A percentile compares a stretch with the other conserved stretches of the same genome.
These are phyloP conservation scores for Drosophila punjabiensis DNA, from an alignment of 1,140 invertebrate species.

Conservation along the genomic window DNA sequence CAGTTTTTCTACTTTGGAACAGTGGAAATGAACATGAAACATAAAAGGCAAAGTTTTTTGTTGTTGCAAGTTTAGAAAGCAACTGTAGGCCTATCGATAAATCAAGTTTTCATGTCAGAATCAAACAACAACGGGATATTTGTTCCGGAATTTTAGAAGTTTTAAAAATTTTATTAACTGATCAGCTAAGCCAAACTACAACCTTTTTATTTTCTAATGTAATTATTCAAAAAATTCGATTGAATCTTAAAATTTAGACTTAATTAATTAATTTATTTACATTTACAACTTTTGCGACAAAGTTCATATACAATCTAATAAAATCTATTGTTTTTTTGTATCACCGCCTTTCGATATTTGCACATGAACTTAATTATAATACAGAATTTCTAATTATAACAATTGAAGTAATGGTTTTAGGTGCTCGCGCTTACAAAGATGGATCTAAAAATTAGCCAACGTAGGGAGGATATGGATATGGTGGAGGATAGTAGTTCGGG, in stretches of 20 bases:
- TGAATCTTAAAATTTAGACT: conserved; percentile 30
- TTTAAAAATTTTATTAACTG: conserved; percentile 35
- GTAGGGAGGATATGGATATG: conserved; percentile 86
- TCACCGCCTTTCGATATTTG: conserved; percentile 50
- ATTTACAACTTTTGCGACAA: conserved; percentile 50
- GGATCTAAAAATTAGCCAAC: conserved; percentile 88
- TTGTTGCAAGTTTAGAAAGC: background rate
- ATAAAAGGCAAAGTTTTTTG: background rate
- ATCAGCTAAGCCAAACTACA: conserved; percentile 38
- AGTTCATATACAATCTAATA: conserved; percentile 38
- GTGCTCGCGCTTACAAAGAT: conserved; percentile 20
- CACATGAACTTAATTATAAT: conserved; percentile 51
- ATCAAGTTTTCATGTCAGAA: background rate
- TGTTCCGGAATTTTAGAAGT: background rate
- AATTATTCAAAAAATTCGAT: conserved; percentile 40
- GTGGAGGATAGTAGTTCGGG: conserved; percentile 87
- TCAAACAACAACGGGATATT: background rate
- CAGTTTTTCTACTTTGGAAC: background rate
- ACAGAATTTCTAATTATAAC: conserved; percentile 33
- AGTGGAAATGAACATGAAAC: background rate
- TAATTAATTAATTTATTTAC: conserved; percentile 41
- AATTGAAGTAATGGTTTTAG: conserved; percentile 32
- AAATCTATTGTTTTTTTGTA: conserved; percentile 48
- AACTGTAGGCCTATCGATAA: background rate
- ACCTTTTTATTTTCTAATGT: conserved; percentile 36